Base-by-base conservation (phyloP, 1,140 invertebrate species). In the Aculops lycopersici region DNA sequence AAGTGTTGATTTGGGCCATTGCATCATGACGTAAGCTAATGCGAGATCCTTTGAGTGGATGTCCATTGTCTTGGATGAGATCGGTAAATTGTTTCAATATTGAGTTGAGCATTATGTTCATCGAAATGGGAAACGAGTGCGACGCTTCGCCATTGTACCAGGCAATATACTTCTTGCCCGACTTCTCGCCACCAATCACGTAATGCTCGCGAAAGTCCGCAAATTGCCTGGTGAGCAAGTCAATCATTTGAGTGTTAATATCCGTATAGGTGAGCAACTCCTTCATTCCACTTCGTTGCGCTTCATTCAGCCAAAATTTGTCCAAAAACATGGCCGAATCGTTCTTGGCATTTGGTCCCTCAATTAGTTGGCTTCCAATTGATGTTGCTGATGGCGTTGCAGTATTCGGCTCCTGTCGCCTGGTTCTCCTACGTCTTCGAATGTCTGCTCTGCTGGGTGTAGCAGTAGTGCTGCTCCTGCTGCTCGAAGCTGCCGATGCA, bases 111-210 rank as follows among this genome's bases (percentile, higher is more conserved):
- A 45, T 24, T 8, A 36, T 17, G 21, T 45, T 45, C 3, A 45
- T 19, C n/a, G 15, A 19, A 16, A 42, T 18, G 4, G 43, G 43
- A 17, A 43, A 17, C 12, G 42, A 36, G 20, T 45, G 43, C 8
- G 16, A 5, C 14, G 43, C 43, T 39, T 45, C 43, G 21, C 41
- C 41, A 31, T 45, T 45, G 20, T 45, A 45, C 40, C 41, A 45
- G 3, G 42, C 42, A 15, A 43, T n/a, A 24, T 43, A 43, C 14
- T 41, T 4, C 4, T 15, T 44, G 13, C 42, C 15, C 8, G 41
- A 41, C 20, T 43, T 44, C 21, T 43, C 42, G 4, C 37, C 42
- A 16, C 42, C 42, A 17, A 43, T 21, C n/a, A 43, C 17, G 37
- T 38, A 43, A 17, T 24, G 17, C 21, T 43, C 42, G 5, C 42